Evolutionary conservation across 2,888 invertebrate genomes (phyloP), one percentile per base, ranked within the genome.

Genomic region (Dasypogon diadema): DNA sequence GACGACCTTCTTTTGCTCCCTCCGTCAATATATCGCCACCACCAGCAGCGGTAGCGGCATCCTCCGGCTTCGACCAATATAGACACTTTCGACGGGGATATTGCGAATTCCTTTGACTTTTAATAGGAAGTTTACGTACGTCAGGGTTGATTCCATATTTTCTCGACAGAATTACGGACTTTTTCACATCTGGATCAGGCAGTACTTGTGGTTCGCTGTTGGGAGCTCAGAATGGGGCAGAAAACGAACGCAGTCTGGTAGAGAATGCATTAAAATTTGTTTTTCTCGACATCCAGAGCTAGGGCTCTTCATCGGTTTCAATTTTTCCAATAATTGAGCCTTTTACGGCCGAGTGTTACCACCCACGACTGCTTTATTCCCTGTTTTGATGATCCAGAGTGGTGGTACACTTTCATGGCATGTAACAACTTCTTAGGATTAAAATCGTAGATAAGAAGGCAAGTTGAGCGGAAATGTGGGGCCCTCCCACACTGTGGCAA

Each of bases 21-120:
- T 12, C 14, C 24, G 46, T 3, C 10, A n/a, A 24, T 42, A 24
- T 24, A 46, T 24, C 26, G 24, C 10, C 48, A n/a, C n/a, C n/a
- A n/a, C n/a, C n/a, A n/a, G n/a, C n/a, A n/a, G n/a, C n/a, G n/a
- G n/a, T n/a, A n/a, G n/a, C n/a, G n/a, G n/a, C n/a, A 24, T 65
- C 65, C 6, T 14, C 14, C 46, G 46, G 10, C 42, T 24, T 14
- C 16, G 46, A 1, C 21, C 60, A 24, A 42, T 24, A 65, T 65
- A 65, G 65, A 65, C 26, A 42, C 46, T 46, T 65, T 65, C 24
- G 65, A 46, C n/a, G 48, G 24, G 65, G 46, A 48, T 65, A 65
- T 65, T 65, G 24, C 46, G 14, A 65, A 65, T 46, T 65, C 48
- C 65, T 22, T 18, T 48, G 24, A 22, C 65, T 16, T 65, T 48